Evolutionary conservation across 2,113 vertebrate species (phyloP).

Genomic region (Ancistrus triradiatus): DNA sequence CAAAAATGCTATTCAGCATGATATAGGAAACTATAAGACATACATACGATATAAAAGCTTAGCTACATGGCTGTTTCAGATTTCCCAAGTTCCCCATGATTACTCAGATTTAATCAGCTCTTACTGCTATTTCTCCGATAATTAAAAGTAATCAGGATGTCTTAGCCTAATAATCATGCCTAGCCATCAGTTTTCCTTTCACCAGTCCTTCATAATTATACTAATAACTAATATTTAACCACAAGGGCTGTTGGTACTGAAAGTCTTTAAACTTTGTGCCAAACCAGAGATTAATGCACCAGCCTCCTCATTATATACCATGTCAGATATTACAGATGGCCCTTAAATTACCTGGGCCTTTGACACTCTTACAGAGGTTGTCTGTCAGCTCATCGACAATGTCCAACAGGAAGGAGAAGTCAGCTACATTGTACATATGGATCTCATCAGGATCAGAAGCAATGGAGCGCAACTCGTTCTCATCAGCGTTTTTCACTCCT

Average conservation of each 20-base stretch:
- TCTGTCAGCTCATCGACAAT: constrained; percentile 85
- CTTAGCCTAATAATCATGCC: neutral
- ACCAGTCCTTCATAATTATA: constrained; percentile 1
- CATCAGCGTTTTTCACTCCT: constrained; percentile 99
- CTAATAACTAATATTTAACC: neutral
- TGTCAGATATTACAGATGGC: neutral
- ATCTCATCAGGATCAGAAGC: constrained; percentile 86
- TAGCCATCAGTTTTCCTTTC: neutral
- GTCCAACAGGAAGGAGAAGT: constrained; percentile 84
- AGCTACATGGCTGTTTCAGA: no score
- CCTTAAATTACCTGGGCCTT: constrained; percentile 80
- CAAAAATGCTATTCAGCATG: no score
- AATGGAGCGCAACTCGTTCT: constrained; percentile 88
- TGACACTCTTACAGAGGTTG: constrained; percentile 95
- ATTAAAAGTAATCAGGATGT: neutral
- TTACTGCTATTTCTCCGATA: neutral
- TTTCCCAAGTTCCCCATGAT: no score
- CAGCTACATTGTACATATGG: constrained; percentile 92
- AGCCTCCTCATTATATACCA: neutral
- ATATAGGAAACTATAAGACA: no score
- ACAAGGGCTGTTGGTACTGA: neutral
- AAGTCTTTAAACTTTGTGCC: neutral
- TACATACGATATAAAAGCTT: neutral
- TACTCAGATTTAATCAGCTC: no score
- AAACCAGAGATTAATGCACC: neutral